Evolutionary conservation across 30 jellyfish, hydroid and myxozoan species (phyloP), one percentile per base, ranked within the genome.

Genomic region (Turritopsis rubra): DNA sequence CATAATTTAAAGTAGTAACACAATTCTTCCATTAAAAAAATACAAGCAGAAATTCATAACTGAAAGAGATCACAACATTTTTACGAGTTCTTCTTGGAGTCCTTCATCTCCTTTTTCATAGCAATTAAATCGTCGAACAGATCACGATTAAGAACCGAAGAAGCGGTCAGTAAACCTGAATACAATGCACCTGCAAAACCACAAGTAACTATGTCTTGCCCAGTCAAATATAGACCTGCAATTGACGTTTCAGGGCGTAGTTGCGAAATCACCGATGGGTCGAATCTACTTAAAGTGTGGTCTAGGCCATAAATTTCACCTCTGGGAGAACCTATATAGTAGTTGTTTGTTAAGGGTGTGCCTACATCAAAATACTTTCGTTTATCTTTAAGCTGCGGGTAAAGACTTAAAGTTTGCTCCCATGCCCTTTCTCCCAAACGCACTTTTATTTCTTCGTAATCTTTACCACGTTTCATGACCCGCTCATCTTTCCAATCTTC

Each of bases 141-240:
- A 75, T 93, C 88, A 65, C 98, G 93, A 60, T 84, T 68, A 80
- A 93, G 68, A 19, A 93, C 95, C 16, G 82, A 80, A 21, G 98
- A 81, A 21, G 98, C 96, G 66, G 89, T 76, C 18, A 92, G 52
- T 87, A 92, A 52, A n/a, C 98, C 98, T 21, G 89, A 90, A 72
- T 71, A 92, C 90, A 92, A 77, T n/a, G 89, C 98, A 1, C 98
- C 98, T 18, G 96, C 86, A 75, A 88, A 87, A 74, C 98, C 98
- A 30, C 96, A 87, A n/a, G 94, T 75, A 73, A 89, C 79, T 16
- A 92, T 66, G 84, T 92, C 98, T 74, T 92, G 98, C n/a, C 98
- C 98, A 19, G 98, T 92, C 79, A 92, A 89, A 52, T 76, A 80
- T 53, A 92, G 85, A 18, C 96, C 96, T 21, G 95, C 93, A 26